Conservation (phyloP, 2,113 vertebrate genomes). For the Pelecanoides urinatrix region DNA sequence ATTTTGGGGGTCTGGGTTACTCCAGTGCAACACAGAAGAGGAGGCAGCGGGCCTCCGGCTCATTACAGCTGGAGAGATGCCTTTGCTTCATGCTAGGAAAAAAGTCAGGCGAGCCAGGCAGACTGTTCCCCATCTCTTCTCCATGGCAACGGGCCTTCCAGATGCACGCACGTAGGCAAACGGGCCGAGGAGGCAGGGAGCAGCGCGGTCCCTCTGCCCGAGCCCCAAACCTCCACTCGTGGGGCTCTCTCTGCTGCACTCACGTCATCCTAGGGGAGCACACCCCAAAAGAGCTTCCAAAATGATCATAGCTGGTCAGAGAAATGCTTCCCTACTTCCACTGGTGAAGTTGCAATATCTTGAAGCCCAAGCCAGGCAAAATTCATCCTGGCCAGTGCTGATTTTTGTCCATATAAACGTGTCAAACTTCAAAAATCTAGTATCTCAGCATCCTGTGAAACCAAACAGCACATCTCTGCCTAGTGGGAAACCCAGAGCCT, state of each 20-base stretch:
- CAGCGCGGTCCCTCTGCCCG: fast-evolving
- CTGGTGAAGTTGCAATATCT: background rate
- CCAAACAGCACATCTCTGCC: background rate
- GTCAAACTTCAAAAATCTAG: background rate
- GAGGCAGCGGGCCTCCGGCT: background rate
- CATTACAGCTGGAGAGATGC: background rate
- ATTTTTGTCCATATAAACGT: background rate
- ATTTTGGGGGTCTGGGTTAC: background rate
- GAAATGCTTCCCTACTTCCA: background rate
- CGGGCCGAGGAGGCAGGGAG: background rate
- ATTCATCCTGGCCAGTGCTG: background rate
- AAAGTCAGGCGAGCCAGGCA: background rate
- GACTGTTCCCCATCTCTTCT: conserved; percentile 43
- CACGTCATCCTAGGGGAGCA: background rate
- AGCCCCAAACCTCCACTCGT: background rate
- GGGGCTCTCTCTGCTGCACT: background rate
- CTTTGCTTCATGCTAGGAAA: conserved; percentile 4
- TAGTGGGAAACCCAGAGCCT: background rate
- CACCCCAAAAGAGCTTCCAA: background rate
- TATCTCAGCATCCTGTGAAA: background rate
- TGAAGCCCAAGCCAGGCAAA: background rate
- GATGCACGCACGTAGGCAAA: background rate
- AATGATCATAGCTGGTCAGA: background rate
- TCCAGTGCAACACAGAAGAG: background rate
- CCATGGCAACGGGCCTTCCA: conserved; percentile 65